These are phyloP conservation scores for Aleiodes alternator DNA, from an alignment of 2,888 invertebrate species.

Conservation along the genomic window DNA sequence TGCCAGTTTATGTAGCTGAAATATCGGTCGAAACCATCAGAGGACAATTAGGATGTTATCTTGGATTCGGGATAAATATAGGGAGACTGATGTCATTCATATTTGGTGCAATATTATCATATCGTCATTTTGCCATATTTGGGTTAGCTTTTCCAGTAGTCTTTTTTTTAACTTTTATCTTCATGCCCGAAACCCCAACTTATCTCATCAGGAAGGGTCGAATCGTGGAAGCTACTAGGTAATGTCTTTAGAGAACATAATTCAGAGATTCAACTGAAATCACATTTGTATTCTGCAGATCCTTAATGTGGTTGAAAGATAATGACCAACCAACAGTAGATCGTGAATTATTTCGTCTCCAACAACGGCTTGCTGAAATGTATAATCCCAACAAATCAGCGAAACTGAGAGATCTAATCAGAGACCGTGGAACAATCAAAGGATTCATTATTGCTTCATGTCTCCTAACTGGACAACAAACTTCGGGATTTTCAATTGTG, in stretches of 20 bases:
- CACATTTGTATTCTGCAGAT: conserved; percentile 53
- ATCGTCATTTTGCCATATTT: conserved; percentile 59
- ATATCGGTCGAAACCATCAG: conserved; percentile 67
- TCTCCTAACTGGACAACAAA: conserved; percentile 74
- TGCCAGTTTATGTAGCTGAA: conserved; percentile 4
- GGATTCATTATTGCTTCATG: conserved; percentile 71
- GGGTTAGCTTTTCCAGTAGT: not conserved
- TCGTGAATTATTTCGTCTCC: conserved; percentile 63
- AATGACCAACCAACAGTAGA: conserved; percentile 63
- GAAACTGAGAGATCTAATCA: conserved; percentile 69
- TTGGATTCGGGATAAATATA: conserved; percentile 76
- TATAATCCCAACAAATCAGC: conserved; percentile 48
- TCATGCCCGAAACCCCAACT: conserved; percentile 78
- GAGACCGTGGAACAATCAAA: conserved; percentile 69
- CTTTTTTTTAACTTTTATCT: not conserved
- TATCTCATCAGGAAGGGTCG: conserved; percentile 71
- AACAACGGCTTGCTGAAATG: conserved; percentile 60
- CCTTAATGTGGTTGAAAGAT: conserved; percentile 65
- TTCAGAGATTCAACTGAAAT: not conserved
- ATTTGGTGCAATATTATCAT: conserved; percentile 75
- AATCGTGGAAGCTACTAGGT: conserved; percentile 65
- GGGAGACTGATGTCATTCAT: conserved; percentile 74
- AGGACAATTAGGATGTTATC: conserved; percentile 77
- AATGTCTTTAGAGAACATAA: not conserved
- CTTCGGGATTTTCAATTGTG: conserved; percentile 75